Conservation (phyloP, 2,113 vertebrate species). For the Archilochus colubris region DNA sequence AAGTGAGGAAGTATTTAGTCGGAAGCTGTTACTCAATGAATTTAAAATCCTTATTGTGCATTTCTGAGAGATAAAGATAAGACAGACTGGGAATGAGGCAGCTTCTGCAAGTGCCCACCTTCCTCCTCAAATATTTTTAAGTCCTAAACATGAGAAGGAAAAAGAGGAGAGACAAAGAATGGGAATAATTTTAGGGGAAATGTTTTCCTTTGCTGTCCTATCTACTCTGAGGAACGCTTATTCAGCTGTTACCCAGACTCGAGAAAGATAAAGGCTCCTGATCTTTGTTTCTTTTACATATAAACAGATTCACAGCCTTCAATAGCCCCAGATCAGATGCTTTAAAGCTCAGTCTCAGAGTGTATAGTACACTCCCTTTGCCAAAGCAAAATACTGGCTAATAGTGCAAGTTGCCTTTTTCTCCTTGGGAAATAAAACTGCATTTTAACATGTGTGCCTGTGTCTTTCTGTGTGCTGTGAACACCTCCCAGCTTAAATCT, state of each 20-base stretch:
- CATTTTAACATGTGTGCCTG: background rate
- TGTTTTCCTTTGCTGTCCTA: background rate
- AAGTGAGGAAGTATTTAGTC: background rate
- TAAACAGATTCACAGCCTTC: background rate
- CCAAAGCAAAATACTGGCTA: background rate
- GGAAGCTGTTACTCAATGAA: background rate
- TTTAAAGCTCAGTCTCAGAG: background rate
- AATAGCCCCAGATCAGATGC: background rate
- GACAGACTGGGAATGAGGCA: background rate
- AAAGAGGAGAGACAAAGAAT: background rate
- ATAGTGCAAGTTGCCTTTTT: background rate
- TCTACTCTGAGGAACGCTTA: background rate
- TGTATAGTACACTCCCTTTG: background rate
- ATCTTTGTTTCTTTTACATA: background rate
- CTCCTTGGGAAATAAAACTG: background rate
- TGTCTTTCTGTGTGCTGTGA: background rate
- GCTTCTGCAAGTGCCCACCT: background rate
- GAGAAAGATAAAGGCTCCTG: background rate
- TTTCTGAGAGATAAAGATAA: background rate
- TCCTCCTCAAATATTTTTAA: background rate
- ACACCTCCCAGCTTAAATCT: background rate
- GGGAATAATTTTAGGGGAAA: background rate
- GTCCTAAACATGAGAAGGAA: background rate
- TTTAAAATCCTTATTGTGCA: background rate
- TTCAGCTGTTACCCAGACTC: background rate